A percentile compares a stretch with the other conserved stretches of the same genome.
These are phyloP conservation scores for Cephus pygmeus DNA, from an alignment of 2,888 invertebrate species.

Conservation along the genomic window DNA sequence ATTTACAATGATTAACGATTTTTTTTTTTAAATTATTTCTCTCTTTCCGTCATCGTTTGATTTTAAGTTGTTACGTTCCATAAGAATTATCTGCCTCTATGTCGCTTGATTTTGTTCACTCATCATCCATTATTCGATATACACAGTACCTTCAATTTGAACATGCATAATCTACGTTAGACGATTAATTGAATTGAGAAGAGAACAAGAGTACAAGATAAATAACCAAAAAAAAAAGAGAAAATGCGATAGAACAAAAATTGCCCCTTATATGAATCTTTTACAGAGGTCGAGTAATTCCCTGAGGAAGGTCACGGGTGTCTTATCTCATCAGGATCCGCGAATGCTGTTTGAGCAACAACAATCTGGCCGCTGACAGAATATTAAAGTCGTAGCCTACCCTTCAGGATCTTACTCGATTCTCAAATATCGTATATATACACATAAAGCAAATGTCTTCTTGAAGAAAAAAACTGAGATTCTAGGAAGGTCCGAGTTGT, in stretches of 20 bases:
- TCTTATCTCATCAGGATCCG: background rate
- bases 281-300: slow-evolving; percentile 2
- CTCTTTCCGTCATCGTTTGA: background rate
- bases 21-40: slow-evolving; percentile 3
- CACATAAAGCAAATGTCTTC: background rate
- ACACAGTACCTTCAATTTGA: slow-evolving; percentile 13
- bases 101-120: slow-evolving; percentile 46
- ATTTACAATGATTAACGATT: background rate
- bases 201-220: background rate
- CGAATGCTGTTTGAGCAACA: background rate
- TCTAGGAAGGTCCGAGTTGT: slow-evolving; percentile 61
- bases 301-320: background rate
- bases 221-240: background rate
- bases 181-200: background rate
- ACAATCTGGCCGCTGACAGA: background rate
- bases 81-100: slow-evolving; percentile 35
- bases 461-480: slow-evolving; percentile 38
- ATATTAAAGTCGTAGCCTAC: background rate
- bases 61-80: background rate
- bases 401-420: background rate
- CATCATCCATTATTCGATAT: slow-evolving; percentile 42
- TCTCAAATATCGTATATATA: background rate
- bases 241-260: background rate
- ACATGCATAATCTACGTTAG: background rate
- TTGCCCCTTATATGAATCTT: background rate